A percentile compares a stretch with the other conserved stretches of the same genome.
Evolutionary conservation across 2,113 vertebrate genomes (phyloP).

Genomic region (Mesitornis unicolor): DNA sequence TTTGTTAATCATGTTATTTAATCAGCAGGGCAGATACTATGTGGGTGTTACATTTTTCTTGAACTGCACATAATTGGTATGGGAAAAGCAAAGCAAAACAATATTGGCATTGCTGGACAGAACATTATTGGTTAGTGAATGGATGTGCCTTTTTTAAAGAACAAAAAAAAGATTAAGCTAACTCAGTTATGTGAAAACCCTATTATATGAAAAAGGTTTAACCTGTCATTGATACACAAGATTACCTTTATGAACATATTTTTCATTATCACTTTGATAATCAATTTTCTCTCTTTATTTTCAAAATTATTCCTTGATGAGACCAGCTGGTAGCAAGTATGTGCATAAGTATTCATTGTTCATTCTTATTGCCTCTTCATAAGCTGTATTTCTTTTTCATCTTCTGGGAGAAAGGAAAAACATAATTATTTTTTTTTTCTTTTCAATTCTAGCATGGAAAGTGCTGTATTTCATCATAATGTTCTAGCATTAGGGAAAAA

Average conservation of each 20-base stretch:
- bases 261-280: background rate
- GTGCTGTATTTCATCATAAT: background rate
- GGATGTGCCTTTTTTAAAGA: background rate
- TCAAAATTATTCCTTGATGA: background rate
- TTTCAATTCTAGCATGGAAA: background rate
- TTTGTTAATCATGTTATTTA: slow-evolving; percentile 68
- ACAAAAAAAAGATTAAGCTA: background rate
- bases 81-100: slow-evolving; percentile 13
- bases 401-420: background rate
- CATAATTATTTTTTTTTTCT: background rate
- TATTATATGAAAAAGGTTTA: background rate
- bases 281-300: background rate
- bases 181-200: background rate
- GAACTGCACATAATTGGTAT: background rate
- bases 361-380: background rate
- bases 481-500: background rate
- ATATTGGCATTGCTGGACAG: background rate
- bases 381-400: background rate
- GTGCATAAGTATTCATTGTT: background rate
- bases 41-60: slow-evolving; percentile 40
- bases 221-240: background rate
- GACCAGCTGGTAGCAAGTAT: background rate
- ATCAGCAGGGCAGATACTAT: slow-evolving; percentile 45
- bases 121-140: background rate
- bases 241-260: background rate